Evolutionary conservation across 1,140 invertebrate species (phyloP).

Genomic region (Hydropsyche tenuis): DNA sequence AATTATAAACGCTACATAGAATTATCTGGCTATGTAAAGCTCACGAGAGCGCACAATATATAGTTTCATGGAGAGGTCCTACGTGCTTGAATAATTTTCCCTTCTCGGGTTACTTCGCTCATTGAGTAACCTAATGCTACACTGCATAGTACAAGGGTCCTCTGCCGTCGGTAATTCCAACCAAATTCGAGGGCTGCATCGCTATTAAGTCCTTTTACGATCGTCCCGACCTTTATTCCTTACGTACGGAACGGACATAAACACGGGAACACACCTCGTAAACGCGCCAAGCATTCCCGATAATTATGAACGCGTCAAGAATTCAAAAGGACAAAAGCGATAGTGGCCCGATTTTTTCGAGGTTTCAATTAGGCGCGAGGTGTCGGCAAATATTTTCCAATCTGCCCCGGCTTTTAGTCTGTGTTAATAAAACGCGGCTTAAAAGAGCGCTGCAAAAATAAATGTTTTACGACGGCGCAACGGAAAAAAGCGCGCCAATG

Average conservation of each 20-base stretch:
- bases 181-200: conserved; percentile 25
- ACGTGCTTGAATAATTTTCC: not conserved
- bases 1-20: too few species aligned
- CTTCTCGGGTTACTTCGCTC: conserved; percentile 13
- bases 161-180: not conserved
- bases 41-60: too few species aligned
- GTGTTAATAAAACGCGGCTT: conserved; percentile 38
- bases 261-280: not conserved
- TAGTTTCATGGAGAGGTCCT: not conserved
- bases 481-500: not conserved
- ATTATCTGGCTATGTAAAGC: too few species aligned
- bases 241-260: not conserved
- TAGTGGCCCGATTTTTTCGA: conserved; percentile 17
- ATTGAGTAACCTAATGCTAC: conserved; percentile 18
- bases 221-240: conserved; percentile 4
- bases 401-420: conserved; percentile 40
- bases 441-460: conserved; percentile 42
- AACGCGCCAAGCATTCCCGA: not conserved
- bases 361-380: conserved; percentile 41
- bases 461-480: conserved; percentile 34
- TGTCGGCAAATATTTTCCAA: conserved; percentile 45
- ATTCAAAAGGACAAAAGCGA: not conserved
- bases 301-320: not conserved
- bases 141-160: not conserved
- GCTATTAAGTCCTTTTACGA: conserved; percentile 23